Percentiles rank a stretch among this genome's conserved stretches.
Conservation (phyloP, 2,113 vertebrate genomes). For the Brachirus orientalis region DNA sequence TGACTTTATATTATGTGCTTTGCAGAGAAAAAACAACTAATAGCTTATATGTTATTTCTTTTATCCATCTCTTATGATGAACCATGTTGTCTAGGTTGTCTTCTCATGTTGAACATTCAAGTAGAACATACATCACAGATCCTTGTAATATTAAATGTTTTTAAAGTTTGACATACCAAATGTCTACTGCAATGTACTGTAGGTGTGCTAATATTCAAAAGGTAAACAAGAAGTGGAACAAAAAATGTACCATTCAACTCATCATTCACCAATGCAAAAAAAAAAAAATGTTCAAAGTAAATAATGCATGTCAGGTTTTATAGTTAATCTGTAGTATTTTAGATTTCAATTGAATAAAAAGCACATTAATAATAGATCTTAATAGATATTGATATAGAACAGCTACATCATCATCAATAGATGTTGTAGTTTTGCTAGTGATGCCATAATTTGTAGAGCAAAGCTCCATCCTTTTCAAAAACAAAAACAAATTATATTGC, state of each 20-base stretch:
- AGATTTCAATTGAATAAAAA: conserved; percentile 53
- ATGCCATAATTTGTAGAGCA: conserved; percentile 59
- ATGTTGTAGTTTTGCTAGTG: conserved; percentile 32
- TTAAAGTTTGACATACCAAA: conserved; percentile 1
- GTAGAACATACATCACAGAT: conserved; percentile 20
- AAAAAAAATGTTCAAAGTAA: conserved; percentile 6
- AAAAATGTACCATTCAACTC: conserved; percentile 23
- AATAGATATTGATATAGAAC: conserved; percentile 29
- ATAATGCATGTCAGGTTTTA: conserved; percentile 45
- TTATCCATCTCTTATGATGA: conserved; percentile 10
- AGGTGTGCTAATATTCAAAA: conserved; percentile 26
- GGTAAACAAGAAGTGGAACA: too few species aligned
- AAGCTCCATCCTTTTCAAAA: too few species aligned
- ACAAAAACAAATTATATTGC: conserved; percentile 27
- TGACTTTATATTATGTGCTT: conserved; percentile 10
- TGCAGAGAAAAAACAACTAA: conserved; percentile 24
- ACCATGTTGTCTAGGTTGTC: conserved; percentile 41
- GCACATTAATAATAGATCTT: conserved; percentile 16
- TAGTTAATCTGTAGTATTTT: conserved; percentile 32
- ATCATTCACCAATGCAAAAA: conserved; percentile 20
- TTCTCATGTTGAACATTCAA: conserved; percentile 20
- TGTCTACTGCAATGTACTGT: conserved; percentile 23
- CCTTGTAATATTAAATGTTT: conserved; percentile 21
- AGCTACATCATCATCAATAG: too few species aligned
- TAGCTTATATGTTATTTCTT: conserved; percentile 11